Base-by-base conservation (phyloP, 2,888 invertebrate genomes). In the Tipula confusa region DNA sequence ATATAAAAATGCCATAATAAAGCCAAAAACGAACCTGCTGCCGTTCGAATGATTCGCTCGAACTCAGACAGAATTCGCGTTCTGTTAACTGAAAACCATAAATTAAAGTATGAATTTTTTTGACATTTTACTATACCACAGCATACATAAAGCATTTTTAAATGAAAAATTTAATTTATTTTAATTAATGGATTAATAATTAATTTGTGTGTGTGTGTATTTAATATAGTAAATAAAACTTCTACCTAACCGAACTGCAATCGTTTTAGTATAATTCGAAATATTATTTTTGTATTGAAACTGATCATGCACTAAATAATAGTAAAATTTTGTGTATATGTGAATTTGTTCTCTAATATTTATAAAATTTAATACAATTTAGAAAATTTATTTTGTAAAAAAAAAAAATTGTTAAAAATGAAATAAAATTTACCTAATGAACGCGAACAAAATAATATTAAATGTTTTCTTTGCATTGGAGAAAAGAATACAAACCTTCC, bases 401-500 rank as follows among this genome's bases (percentile, higher is more conserved):
- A 24, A 43, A 43, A 43, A 64, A 64, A 18, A 64, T 64, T 9
- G 9, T 24, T 64, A 24, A 64, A 11, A 15, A 64, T 64, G 64
- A 64, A 64, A 64, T 64, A 64, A 64, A 64, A 64, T 64, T 64
- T 64, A 64, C 64, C 64, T 64, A 64, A 64, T 64, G 18, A 64
- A 80, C 80, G 80, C 80, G 80, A 80, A 80, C 64, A 64, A 64
- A 64, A 64, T 64, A 64, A 64, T 24, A 64, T 64, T 64, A 64
- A 64, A 64, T 64, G 64, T 64, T 64, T 64, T 64, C 64, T 64
- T 80, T 80, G 80, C 80, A 29, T 80, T 80, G 80, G 80, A 80
- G 80, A 31, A 80, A 29, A 29, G 86, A 86, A 83, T 88, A 89
- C 89, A 89, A 89, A 96, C 96, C 96, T 96, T 96, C 93, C 96